Base-by-base conservation (phyloP, 2,888 invertebrate genomes). In the Perizoma flavofasciatum region DNA sequence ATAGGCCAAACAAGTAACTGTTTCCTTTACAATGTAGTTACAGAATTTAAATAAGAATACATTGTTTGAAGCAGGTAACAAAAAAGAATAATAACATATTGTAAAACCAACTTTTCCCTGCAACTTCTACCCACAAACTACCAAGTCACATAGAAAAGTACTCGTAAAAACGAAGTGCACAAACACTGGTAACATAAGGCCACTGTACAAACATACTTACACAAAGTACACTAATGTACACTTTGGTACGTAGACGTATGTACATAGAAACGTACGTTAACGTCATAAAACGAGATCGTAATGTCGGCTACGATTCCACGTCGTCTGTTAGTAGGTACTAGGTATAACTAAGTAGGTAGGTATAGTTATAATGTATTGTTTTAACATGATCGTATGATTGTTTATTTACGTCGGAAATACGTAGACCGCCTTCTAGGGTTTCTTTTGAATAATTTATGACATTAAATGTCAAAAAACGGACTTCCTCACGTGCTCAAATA, bases 121-220 rank as follows among this genome's bases (percentile, higher is more conserved):
- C 59, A 50, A 41, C 32, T 53, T 52, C 5, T 39, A 35, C 34
- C 40, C 9, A 41, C 11, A n/a, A 4, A 37, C 35, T 41, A 61
- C 56, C 54, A 54, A 61, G 53, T 57, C 57, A 37, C 56, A 46
- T 9, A 55, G 41, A 61, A 53, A 61, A 49, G 39, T 50, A 40
- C 61, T 54, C 61, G 47, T 61, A 61, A 61, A 37, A 61, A 61
- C 54, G 49, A 49, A 57, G 53, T 55, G 48, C 58, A 49, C 65
- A 65, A 65, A 67, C 61, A 65, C 6, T 49, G 60, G 53, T 67
- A 59, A 67, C 60, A 58, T 65, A 63, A 37, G 39, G 49, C 33
- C 55, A n/a, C 59, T 66, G 55, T 53, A 37, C 63, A 59, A 61
- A 63, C 59, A 41, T 52, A 46, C 5, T 7, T 33, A 34, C 22